Conservation (phyloP, 2,888 invertebrate species). For the Atrina japonica region DNA sequence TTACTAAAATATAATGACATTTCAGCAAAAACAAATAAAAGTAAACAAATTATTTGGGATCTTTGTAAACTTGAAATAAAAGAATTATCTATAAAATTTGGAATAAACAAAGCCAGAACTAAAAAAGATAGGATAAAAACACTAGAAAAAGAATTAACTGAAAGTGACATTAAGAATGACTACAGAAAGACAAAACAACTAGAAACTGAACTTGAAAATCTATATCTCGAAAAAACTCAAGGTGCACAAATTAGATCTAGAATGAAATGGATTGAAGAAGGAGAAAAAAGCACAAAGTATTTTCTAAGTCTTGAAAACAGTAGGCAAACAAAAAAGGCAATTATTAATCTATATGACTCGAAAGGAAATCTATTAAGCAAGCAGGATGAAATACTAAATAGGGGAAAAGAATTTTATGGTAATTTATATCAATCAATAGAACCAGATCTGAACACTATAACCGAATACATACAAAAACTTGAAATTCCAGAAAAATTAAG, state of each 20-base stretch:
- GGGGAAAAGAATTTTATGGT: conserved; percentile 17
- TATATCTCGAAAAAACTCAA: neutral
- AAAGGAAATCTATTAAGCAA: neutral
- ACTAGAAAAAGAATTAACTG: neutral
- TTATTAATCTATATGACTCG: neutral
- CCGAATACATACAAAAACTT: neutral
- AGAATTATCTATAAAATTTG: conserved; percentile 5
- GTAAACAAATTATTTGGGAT: neutral
- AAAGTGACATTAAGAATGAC: neutral
- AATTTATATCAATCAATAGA: conserved; percentile 12
- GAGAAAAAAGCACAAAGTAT: conserved; percentile 8
- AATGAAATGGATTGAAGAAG: conserved; percentile 9
- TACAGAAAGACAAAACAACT: neutral
- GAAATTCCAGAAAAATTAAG: neutral
- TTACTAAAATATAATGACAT: neutral
- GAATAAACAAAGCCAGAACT: neutral
- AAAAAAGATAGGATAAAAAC: neutral
- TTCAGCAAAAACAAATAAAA: too few species aligned
- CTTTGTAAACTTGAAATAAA: conserved; percentile 7
- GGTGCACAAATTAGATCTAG: conserved; percentile 13
- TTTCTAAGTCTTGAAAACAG: neutral
- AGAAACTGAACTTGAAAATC: conserved; percentile 5
- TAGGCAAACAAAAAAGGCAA: neutral
- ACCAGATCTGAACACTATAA: neutral
- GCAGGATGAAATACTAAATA: neutral